Base-by-base conservation (phyloP, 2,888 invertebrate genomes). In the Netelia fuscicornis region DNA sequence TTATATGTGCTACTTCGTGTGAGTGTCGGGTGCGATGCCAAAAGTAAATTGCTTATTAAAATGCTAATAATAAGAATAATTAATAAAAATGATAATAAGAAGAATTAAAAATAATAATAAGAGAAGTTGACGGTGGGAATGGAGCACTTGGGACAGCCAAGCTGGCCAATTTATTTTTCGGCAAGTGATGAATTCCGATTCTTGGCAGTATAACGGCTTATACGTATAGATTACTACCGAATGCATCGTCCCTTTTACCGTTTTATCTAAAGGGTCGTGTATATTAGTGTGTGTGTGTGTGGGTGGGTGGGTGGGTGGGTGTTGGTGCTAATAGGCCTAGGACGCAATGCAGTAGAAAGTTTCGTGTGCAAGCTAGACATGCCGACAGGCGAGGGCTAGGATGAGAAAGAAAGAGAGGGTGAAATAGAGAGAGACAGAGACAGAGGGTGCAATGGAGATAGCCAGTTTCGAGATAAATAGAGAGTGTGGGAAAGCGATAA, bases 331-430 rank as follows among this genome's bases (percentile, higher is more conserved):
- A 76, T 81, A 64, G 68, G 58, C 68, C 20, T 3, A 52, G 75
- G 74, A 68, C 76, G 81, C 81, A 81, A 70, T 81, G 81, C 81
- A 81, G 81, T 81, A 81, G 70, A 81, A 81, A 70, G 81, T 70
- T 81, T 56, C 70, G 44, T 64, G 75, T 81, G 64, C 67, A 62
- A 54, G 25, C 68, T 30, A 64, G 70, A 76, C 76, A 48, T 48
- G 60, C 48, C 25, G 44, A 48, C 65, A n/a, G 52, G 11, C 56
- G 67, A 30, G 30, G 30, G 30, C 30, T 5, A 56, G 11, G 37
- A 30, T 9, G 30, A 30, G 20, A 58, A 13, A 52, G 52, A 9
- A 11, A 23, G 68, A 5, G 52, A 13, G 25, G 1, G 20, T 20
- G 25, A 25, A 25, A 25, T 17, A 17, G 25, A 25, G 25, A 25